Conservation (phyloP, 2,113 vertebrate species). For the Picathartes gymnocephalus region DNA sequence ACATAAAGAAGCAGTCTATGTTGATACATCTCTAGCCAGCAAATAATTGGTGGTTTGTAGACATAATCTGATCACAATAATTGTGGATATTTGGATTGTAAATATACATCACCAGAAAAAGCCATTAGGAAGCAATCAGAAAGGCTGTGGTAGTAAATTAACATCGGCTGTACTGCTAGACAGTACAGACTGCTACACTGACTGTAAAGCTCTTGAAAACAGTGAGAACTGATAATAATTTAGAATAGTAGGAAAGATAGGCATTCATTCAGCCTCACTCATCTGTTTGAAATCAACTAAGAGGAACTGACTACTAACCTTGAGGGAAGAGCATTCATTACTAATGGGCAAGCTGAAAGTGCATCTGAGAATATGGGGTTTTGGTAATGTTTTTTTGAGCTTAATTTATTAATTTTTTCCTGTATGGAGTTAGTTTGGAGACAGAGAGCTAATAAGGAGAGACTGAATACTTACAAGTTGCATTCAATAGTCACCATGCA, state of each 20-base stretch:
- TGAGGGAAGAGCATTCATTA: neutral
- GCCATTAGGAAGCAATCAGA: slow-evolving; percentile 25
- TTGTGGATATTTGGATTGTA: slow-evolving; percentile 3
- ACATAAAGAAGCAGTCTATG: neutral
- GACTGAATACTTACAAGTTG: neutral
- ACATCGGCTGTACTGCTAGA: neutral
- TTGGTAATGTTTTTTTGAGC: neutral
- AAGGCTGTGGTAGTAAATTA: neutral
- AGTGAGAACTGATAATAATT: neutral
- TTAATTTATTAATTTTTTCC: neutral
- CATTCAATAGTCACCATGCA: rapidly evolving
- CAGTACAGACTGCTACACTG: too few relatives aligned
- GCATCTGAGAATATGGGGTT: neutral
- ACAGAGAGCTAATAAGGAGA: neutral
- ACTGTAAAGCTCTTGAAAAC: neutral
- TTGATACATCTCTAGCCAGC: neutral
- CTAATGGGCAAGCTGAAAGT: neutral
- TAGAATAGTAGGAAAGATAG: neutral
- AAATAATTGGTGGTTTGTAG: neutral
- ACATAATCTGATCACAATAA: slow-evolving; percentile 1
- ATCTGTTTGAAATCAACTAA: neutral
- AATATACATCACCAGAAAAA: neutral
- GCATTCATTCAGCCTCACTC: neutral
- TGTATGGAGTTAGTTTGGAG: neutral
- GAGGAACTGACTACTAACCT: neutral